Percentiles rank a stretch among this genome's conserved stretches.
phyloP scores from a whole-genome alignment of 2,797 vertebrate genomes.

The Gallinago stenura region DNA sequence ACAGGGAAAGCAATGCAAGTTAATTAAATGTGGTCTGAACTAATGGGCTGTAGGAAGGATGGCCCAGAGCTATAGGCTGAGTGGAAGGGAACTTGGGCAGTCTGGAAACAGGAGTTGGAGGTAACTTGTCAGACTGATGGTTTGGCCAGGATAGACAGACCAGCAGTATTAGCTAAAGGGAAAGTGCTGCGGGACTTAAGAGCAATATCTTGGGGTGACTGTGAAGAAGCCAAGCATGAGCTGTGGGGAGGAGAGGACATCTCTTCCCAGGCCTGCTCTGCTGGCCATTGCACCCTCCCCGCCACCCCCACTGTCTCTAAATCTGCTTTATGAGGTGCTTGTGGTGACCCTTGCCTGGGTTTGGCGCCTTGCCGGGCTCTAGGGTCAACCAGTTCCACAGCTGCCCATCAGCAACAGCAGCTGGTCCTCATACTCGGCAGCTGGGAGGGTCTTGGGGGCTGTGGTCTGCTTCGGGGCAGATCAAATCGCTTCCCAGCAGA shows the following conservation, averaged over 20 bases:
- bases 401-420: not conserved
- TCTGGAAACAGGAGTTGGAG: not conserved
- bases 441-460: not conserved
- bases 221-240: fast-evolving
- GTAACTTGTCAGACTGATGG: fast-evolving
- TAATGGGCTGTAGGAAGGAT: not conserved
- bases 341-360: not conserved
- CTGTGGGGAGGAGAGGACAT: fast-evolving
- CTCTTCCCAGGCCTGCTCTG: not conserved
- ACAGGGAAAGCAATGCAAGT: not conserved
- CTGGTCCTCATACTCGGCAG: not conserved
- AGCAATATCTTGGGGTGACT: not conserved
- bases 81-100: not conserved
- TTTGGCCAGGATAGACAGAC: not conserved
- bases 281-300: not conserved
- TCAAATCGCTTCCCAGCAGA: not conserved
- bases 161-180: too few relatives aligned
- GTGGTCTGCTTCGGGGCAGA: not conserved
- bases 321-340: not conserved
- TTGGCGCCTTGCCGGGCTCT: not conserved
- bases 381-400: not conserved
- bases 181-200: not conserved
- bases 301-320: not conserved
- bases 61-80: not conserved
- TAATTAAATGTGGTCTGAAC: not conserved